phyloP scores from a whole-genome alignment of 2,888 invertebrate species.

The Latrodectus hesperus region DNA sequence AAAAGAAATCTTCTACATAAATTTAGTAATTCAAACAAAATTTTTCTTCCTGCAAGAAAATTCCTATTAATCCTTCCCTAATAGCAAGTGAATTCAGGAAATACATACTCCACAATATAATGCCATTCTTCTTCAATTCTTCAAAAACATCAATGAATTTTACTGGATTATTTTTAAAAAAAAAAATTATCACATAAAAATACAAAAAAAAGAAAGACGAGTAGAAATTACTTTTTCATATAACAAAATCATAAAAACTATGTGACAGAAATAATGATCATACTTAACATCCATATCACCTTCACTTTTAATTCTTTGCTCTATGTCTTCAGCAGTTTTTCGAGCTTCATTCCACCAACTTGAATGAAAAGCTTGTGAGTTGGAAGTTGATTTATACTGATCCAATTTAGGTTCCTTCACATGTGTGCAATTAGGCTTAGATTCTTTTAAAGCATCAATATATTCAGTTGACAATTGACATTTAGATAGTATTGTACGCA shows the following conservation, averaged over 20 bases:
- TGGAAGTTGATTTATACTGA: not conserved
- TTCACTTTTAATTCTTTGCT: constrained; percentile 51
- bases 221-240: not conserved
- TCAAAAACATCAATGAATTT: too few relatives aligned
- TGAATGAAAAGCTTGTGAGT: constrained; percentile 10
- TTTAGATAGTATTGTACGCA: constrained; percentile 84
- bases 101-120: too few relatives aligned
- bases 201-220: not conserved
- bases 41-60: too few relatives aligned
- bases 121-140: too few relatives aligned
- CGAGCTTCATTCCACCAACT: constrained; percentile 52
- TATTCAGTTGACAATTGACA: constrained; percentile 91
- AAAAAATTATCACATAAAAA: not conserved
- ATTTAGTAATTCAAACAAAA: too few relatives aligned
- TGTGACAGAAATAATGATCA: not conserved
- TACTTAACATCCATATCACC: constrained; percentile 63
- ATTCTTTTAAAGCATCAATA: constrained; percentile 82
- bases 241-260: not conserved
- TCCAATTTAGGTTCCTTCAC: constrained; percentile 68
- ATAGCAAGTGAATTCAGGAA: too few relatives aligned
- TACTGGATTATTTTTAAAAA: too few relatives aligned
- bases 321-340: constrained; percentile 38
- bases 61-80: too few relatives aligned
- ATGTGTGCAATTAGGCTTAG: constrained; percentile 74
- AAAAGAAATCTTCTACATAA: too few relatives aligned